Base-by-base conservation (phyloP, 2,797 vertebrate species). In the Euthynnus affinis region DNA sequence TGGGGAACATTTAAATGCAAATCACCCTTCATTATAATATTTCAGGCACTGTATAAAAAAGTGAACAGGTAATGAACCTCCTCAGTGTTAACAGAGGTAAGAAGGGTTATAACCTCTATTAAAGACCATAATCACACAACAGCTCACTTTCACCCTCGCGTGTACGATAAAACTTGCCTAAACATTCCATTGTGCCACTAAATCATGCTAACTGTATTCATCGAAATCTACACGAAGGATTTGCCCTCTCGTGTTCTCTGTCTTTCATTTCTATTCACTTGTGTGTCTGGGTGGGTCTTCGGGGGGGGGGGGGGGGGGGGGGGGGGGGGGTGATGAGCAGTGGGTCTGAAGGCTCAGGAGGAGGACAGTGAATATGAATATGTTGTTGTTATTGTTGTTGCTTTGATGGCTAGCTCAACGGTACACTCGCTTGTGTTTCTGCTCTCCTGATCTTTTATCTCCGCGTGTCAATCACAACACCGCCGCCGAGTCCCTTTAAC, bases 1-100 rank as follows among this genome's bases (percentile, higher is more conserved):
- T 58, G 27, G 46, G 42, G 14, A 75, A 88, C 66, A 91, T 92
- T 92, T 83, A 86, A 88, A 93, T 93, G 90, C 82, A 91, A 93
- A 93, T 91, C 62, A 46, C 55, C 59, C 22, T 86, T 61, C n/a
- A 92, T 90, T 84, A 87, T 84, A 86, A 75, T 56, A 63, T 80
- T 78, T 60, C n/a, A 52, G 52, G 46, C 49, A 64, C 44, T 70
- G 65, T 48, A 78, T 23, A 72, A 59, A 80, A 76, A 76, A 82
- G n/a, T 42, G 46, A 87, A 75, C 80, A 88, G 83, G 81, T 88
- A 86, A 88, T 74, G 76, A 86, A 87, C 71, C 73, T 66, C 72
- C 78, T 73, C 23, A 6, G 58, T 55, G 52, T 65, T 40, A 57
- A 37, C 32, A 61, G 52, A 73, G 68, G 59, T 53, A 34, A 67